Evolutionary conservation across 2,888 invertebrate genomes (phyloP), one percentile per base, ranked within the genome.

Genomic region (Pocota personata): DNA sequence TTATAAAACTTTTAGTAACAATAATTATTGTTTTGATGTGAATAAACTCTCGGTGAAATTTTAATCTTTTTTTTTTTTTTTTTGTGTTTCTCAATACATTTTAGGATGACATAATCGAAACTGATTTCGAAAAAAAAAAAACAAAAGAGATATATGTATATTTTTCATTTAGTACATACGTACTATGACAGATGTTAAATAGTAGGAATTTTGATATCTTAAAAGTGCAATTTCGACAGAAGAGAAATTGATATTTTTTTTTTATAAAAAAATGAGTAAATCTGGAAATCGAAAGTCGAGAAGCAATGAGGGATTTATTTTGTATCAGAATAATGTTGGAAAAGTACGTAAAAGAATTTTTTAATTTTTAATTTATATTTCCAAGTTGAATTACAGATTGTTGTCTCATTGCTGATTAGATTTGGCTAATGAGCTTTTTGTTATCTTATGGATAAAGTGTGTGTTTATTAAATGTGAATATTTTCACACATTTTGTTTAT

Each of bases 301-400:
- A 67, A 89, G 88, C 87, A 89, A 89, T 87, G 89, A 89, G 86
- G 89, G 89, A 82, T 88, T 89, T 82, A 88, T 89, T 66, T 43
- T 86, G 66, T 86, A 77, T 86, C 86, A 86, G 72, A 86, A 86
- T 82, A 86, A 86, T 82, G 82, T 82, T 77, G 86, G 86, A 86
- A 86, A 86, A 82, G 86, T 86, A 82, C 66, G 86, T 82, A 35
- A 60, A 32, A 16, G 14, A 4, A n/a, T 46, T 48, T 35, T 32
- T 46, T 50, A 24, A 3, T 71, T 8, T 35, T 66, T 40, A 10
- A 19, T 30, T 14, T 37, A 50, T 7, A 16, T 57, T 48, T 60
- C 1, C 7, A 14, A 24, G 24, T 24, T 21, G 7, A 24, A 14
- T n/a, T n/a, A 19, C 16, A 64, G 50, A 37, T 35, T 50, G n/a